A percentile compares a stretch with the other conserved stretches of the same genome.
phyloP scores from a whole-genome alignment of 2,888 invertebrate genomes.

The Netelia fuscicornis region DNA sequence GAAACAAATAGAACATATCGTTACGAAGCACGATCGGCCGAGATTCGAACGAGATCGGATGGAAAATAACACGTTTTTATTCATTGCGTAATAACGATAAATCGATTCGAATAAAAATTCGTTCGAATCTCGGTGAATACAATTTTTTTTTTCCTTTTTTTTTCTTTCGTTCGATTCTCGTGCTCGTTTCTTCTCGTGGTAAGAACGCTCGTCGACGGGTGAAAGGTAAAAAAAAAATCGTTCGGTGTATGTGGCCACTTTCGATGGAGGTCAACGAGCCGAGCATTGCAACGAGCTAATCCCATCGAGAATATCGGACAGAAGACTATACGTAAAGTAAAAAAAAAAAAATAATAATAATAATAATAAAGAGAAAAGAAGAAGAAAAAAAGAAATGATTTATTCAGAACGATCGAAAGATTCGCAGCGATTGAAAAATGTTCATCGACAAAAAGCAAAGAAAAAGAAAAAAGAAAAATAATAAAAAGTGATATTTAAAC shows the following conservation, averaged over 20 bases:
- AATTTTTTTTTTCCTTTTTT: neutral
- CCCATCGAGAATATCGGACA: constrained; percentile 13
- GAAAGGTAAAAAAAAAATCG: constrained; percentile 25
- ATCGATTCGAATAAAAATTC: neutral
- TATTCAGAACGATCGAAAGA: neutral
- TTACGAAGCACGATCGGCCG: too few relatives aligned
- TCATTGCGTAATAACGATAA: too few relatives aligned
- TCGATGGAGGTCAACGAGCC: constrained; percentile 44
- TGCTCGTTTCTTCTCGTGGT: constrained; percentile 13
- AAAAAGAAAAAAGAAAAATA: too few relatives aligned
- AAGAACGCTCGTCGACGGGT: constrained; percentile 31
- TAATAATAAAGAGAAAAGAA: neutral
- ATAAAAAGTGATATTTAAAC: too few relatives aligned
- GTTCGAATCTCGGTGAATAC: neutral
- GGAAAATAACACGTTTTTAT: too few relatives aligned
- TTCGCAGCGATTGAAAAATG: constrained; percentile 8
- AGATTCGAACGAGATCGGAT: too few relatives aligned
- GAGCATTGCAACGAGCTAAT: constrained; percentile 24
- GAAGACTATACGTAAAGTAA: neutral
- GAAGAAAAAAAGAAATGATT: neutral
- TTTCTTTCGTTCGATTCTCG: neutral
- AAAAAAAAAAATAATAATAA: neutral
- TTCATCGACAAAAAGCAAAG: neutral
- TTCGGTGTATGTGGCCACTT: constrained; percentile 22
- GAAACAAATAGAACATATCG: too few relatives aligned